Base-by-base conservation (phyloP, 1,140 invertebrate species). In the Platorchestia sp. region DNA sequence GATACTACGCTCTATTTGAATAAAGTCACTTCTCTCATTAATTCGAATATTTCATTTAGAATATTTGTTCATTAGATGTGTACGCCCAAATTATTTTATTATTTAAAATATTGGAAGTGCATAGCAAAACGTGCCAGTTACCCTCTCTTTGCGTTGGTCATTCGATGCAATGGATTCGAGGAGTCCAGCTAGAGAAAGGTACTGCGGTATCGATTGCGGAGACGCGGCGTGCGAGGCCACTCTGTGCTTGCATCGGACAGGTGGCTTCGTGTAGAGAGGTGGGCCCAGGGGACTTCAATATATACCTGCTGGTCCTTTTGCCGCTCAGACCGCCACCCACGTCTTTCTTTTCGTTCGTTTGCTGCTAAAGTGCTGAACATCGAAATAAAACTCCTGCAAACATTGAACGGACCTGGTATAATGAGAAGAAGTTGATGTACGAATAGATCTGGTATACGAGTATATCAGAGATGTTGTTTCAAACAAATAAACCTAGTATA, bases 231-330 rank as follows among this genome's bases (percentile, higher is more conserved):
- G 43, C 5, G 41, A 89, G 41, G 0, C 41, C 86, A 44, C 41
- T 89, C 87, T 42, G 87, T 41, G 87, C 87, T 89, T 42, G 87
- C 87, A 89, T 89, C 43, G 87, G 87, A 89, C 87, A 89, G 87
- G 87, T 89, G 87, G 87, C n/a, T 41, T 27, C 14, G 41, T 42
- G 87, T 44, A 89, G 1, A 43, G 87, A 89, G 41, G 43, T 16
- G 41, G 87, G 87, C 87, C 27, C 59, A 19, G 59, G 59, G 27
- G 59, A 75, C 27, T n/a, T 75, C 59, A 36, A 36, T 75, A 36
- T n/a, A n/a, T 75, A 75, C 10, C 59, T 75, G 59, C 59, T 27
- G 59, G 14, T 75, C 27, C 59, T 36, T 36, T 22, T 51, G n/a
- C 47, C 59, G 10, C 59, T 75, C 59, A 3, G 27, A 1, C 59